Percentiles rank a stretch among this genome's conserved stretches.
phyloP scores from a whole-genome alignment of 2,113 vertebrate genomes.

The Brachypteracias leptosomus region DNA sequence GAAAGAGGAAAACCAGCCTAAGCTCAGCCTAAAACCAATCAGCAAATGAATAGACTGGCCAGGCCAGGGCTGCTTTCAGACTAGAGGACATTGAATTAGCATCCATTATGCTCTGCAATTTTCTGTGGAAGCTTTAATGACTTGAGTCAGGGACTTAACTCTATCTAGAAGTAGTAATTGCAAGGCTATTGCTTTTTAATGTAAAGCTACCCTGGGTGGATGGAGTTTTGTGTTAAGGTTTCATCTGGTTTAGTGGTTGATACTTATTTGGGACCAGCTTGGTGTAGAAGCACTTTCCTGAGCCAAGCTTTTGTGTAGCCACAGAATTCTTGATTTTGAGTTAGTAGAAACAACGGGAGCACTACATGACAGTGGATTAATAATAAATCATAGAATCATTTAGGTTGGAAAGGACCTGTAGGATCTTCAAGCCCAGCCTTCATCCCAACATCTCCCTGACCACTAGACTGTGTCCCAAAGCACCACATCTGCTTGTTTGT shows the following conservation, averaged over 20 bases:
- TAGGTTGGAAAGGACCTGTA: no score
- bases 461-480: no score
- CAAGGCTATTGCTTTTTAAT: background rate
- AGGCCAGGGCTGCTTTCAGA: background rate
- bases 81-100: background rate
- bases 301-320: fast-evolving
- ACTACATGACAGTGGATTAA: fast-evolving
- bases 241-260: background rate
- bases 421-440: no score
- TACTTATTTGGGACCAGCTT: background rate
- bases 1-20: background rate
- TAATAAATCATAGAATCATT: no score
- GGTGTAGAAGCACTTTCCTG: background rate
- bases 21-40: background rate
- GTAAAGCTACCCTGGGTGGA: background rate
- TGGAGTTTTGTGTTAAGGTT: background rate
- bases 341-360: fast-evolving
- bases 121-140: background rate
- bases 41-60: background rate
- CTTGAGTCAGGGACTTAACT: background rate
- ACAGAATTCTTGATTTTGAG: background rate
- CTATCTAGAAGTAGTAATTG: background rate
- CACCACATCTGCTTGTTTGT: no score
- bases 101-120: background rate
- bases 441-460: no score